Percentiles rank a stretch among this genome's conserved stretches.
phyloP scores from a whole-genome alignment of 2,113 vertebrate species.

The Tinamus guttatus region DNA sequence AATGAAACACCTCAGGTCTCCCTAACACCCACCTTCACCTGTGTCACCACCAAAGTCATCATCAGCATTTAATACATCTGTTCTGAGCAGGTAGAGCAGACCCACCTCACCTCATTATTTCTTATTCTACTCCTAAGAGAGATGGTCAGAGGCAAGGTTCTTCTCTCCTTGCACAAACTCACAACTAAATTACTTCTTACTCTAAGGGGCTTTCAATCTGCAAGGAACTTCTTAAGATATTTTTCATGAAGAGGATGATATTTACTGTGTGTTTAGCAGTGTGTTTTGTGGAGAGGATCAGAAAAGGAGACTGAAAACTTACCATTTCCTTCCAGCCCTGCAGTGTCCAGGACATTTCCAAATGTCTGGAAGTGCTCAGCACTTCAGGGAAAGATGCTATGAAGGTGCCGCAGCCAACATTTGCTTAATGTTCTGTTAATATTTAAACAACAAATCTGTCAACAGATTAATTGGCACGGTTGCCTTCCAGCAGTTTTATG shows the following conservation, averaged over 20 bases:
- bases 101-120: not conserved
- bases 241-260: not conserved
- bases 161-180: not conserved
- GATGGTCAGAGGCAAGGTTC: not conserved
- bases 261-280: not conserved
- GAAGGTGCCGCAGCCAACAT: conserved; percentile 27
- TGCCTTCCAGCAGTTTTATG: conserved; percentile 68
- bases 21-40: not conserved
- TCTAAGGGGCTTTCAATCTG: not conserved
- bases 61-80: not conserved
- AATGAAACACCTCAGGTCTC: not conserved
- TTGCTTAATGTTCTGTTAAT: conserved; percentile 64
- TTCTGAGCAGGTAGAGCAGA: not conserved
- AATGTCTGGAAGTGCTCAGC: not conserved
- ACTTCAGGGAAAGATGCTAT: not conserved
- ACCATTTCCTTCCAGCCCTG: not conserved
- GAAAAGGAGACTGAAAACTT: not conserved
- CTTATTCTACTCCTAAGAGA: not conserved
- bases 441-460: conserved; percentile 75
- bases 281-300: too few relatives aligned
- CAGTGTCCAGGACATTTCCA: not conserved
- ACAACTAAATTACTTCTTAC: not conserved
- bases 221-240: not conserved
- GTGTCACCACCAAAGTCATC: not conserved
- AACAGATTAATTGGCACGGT: conserved; percentile 72